Evolutionary conservation across 2,888 invertebrate species (phyloP), one percentile per base, ranked within the genome.

Genomic region (Trissolcus brochymenae): DNA sequence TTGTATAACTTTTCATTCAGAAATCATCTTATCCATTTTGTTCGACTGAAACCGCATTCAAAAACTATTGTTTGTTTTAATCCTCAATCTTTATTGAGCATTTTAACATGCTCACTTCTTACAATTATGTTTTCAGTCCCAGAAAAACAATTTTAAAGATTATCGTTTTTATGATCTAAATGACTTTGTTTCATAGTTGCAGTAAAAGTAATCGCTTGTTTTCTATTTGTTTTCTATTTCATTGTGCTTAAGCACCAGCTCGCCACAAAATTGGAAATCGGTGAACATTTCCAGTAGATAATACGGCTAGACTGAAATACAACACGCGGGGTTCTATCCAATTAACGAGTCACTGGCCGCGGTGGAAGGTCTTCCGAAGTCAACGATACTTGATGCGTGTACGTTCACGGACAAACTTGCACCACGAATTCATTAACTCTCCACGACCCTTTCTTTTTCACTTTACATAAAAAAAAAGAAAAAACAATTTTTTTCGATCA

Each of bases 321-420:
- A 61, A 72, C 68, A 79, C 54, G 68, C 57, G 51, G 54, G 43
- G 57, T 6, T 64, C 64, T 80, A 82, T 82, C 76, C 78, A 80
- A 82, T 84, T 82, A 82, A 76, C 78, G 70, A 78, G 82, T 81
- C 82, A 82, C 74, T 82, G 81, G 79, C 80, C 80, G 80, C 78
- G 79, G 68, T 76, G 78, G 80, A 81, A 81, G 81, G 82, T 82
- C 82, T 82, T 82, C 82, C 71, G 72, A 74, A 79, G 80, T 79
- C 79, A 76, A 73, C 77, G 71, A 70, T 74, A 72, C 57, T 64
- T 61, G n/a, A n/a, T n/a, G 57, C 6, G 51, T 50, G 59, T 19
- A 70, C 71, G 66, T 76, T 73, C 76, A 75, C 65, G 76, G 64
- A 71, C 71, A 61, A 73, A 70, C 40, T 70, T 73, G 59, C 62